A percentile compares a stretch with the other conserved stretches of the same genome.
Evolutionary conservation across 2,888 invertebrate species (phyloP).

Genomic region (Koerneria pararmatus): DNA sequence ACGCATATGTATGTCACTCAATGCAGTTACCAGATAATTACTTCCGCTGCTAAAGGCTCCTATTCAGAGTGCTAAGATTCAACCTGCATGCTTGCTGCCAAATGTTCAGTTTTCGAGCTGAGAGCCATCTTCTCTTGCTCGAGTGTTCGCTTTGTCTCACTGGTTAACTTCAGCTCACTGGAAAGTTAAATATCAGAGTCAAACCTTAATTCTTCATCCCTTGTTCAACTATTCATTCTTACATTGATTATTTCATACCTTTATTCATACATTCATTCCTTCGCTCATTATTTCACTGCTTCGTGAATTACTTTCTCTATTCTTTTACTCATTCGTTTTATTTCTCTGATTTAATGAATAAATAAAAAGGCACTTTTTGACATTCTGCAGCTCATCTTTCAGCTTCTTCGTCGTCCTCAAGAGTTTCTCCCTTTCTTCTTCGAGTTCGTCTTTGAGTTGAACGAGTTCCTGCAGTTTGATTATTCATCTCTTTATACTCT

Average conservation of each 20-base stretch:
- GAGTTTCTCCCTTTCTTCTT: conserved; percentile 62
- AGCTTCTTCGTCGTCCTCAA: conserved; percentile 62
- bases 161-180: conserved; percentile 62
- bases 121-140: conserved; percentile 56
- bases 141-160: conserved; percentile 59
- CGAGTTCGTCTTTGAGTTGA: conserved; percentile 61
- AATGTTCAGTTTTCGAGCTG: conserved; percentile 50
- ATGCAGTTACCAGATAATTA: too few relatives aligned
- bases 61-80: background rate
- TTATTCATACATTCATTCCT: too few relatives aligned
- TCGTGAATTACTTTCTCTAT: too few relatives aligned
- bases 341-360: too few relatives aligned
- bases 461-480: conserved; percentile 55
- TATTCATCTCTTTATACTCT: background rate
- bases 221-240: too few relatives aligned
- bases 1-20: too few relatives aligned
- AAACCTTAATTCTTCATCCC: too few relatives aligned
- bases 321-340: too few relatives aligned
- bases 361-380: conserved; percentile 51
- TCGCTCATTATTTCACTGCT: too few relatives aligned
- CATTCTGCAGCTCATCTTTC: conserved; percentile 60
- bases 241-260: too few relatives aligned
- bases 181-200: too few relatives aligned
- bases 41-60: too few relatives aligned
- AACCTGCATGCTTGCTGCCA: conserved; percentile 48